A percentile compares a stretch with the other conserved stretches of the same genome.
Evolutionary conservation across 2,888 invertebrate genomes (phyloP).

Genomic region (Heliconius charithonia): DNA sequence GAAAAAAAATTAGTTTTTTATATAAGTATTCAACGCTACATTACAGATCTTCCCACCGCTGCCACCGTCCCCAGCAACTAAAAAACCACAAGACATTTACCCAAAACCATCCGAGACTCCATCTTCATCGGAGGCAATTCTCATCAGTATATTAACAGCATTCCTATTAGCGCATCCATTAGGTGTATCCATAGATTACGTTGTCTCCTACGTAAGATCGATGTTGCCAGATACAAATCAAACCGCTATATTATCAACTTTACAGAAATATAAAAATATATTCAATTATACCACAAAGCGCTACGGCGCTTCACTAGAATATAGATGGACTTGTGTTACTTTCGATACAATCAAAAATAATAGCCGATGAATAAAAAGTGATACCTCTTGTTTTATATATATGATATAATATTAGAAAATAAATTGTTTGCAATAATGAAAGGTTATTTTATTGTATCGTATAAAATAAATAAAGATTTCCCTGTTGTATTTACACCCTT

Average conservation of each 20-base stretch:
- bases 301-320: constrained; percentile 62
- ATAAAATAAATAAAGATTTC: no score
- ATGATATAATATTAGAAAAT: background rate
- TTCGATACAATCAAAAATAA: constrained; percentile 60
- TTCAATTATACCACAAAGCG: constrained; percentile 59
- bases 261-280: constrained; percentile 65
- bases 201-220: constrained; percentile 67
- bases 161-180: constrained; percentile 73
- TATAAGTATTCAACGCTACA: background rate
- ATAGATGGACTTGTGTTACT: constrained; percentile 64
- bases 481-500: no score
- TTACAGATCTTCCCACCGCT: constrained; percentile 50
- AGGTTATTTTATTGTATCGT: background rate
- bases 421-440: background rate
- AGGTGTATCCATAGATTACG: constrained; percentile 67
- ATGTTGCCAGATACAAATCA: constrained; percentile 62
- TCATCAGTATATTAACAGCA: constrained; percentile 71
- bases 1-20: no score
- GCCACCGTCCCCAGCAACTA: constrained; percentile 50
- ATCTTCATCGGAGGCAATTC: constrained; percentile 65
- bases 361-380: constrained; percentile 37
- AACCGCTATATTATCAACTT: constrained; percentile 55
- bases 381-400: background rate
- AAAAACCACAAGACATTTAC: constrained; percentile 52
- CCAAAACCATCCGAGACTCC: constrained; percentile 49